Evolutionary conservation across 2,797 vertebrate species (phyloP).

Genomic region (Notolepis coatsorum): DNA sequence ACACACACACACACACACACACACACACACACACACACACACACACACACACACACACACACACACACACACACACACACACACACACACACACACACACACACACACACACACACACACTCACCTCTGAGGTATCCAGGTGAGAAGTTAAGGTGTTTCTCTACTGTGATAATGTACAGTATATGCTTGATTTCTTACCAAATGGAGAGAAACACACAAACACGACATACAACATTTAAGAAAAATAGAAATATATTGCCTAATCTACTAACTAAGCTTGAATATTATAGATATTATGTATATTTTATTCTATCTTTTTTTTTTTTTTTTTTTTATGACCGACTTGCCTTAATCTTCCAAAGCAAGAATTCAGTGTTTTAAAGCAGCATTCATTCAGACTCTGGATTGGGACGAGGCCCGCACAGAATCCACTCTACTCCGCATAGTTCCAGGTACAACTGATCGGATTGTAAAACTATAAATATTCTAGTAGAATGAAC

Average conservation of each 20-base stretch:
- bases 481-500: too few species aligned
- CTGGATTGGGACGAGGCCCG: too few species aligned
- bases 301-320: constrained; percentile 56
- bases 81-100: neutral
- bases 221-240: constrained; percentile 32
- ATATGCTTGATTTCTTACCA: constrained; percentile 64
- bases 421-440: too few species aligned
- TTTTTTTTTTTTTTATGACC: constrained; percentile 45
- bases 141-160: constrained; percentile 27
- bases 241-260: constrained; percentile 37
- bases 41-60: neutral
- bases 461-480: too few species aligned
- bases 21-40: neutral
- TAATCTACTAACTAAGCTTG: constrained; percentile 63
- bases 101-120: constrained; percentile 7
- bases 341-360: constrained; percentile 89
- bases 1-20: neutral
- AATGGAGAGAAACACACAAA: constrained; percentile 9
- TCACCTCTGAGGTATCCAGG: constrained; percentile 1
- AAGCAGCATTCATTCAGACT: too few species aligned
- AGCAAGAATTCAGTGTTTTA: constrained; percentile 69
- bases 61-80: constrained; percentile 1
- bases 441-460: too few species aligned
- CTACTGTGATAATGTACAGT: constrained; percentile 60
- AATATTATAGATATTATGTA: neutral